Conservation (phyloP, 2,797 vertebrate genomes). For the Crossoptilon crossoptilon region DNA sequence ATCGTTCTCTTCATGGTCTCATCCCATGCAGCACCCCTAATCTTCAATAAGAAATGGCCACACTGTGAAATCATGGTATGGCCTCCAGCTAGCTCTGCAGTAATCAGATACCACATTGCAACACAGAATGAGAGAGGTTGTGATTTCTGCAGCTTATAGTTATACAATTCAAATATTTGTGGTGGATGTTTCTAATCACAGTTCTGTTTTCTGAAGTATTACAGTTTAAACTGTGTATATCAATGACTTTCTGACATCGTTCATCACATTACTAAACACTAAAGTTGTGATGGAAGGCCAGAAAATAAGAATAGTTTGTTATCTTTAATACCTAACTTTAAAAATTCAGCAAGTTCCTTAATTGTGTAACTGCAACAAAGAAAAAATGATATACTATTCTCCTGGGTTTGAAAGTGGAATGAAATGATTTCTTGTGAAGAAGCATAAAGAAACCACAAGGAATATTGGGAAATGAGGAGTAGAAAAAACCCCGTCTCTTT, state of each 20-base stretch:
- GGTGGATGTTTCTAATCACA: background rate
- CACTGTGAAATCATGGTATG: background rate
- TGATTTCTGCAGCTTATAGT: background rate
- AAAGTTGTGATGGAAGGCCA: background rate
- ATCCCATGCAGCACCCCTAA: background rate
- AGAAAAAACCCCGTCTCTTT: background rate
- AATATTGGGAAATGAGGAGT: background rate
- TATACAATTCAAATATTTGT: background rate
- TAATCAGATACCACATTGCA: background rate
- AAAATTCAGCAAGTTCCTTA: background rate
- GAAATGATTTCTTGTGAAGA: background rate
- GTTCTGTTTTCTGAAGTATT: background rate
- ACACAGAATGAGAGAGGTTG: background rate
- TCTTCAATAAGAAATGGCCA: background rate
- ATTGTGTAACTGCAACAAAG: background rate
- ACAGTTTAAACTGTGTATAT: background rate
- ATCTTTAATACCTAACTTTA: background rate
- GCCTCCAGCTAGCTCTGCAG: background rate
- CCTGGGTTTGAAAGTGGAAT: background rate
- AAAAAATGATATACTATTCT: background rate
- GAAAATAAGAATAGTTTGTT: background rate
- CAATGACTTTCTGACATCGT: background rate
- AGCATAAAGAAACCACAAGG: background rate
- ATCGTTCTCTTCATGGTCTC: background rate
- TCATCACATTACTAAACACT: background rate